Conservation (phyloP, 2,113 vertebrate species). For the Erinaceus europaeus region DNA sequence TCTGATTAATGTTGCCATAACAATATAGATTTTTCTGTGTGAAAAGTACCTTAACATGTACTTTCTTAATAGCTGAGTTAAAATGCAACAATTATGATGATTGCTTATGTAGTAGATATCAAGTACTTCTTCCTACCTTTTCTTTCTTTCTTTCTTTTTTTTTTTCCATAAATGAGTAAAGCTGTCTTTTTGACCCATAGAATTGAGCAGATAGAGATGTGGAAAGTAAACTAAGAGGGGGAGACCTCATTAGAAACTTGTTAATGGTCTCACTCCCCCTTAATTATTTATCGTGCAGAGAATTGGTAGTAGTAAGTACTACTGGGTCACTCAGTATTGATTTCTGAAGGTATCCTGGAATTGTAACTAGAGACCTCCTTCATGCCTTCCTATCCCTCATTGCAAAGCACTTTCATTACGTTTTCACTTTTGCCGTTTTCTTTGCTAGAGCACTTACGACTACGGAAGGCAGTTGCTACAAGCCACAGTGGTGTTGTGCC, state of each 20-base stretch:
- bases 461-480: slow-evolving; percentile 97
- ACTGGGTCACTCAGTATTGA: neutral
- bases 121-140: neutral
- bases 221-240: neutral
- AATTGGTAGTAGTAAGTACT: neutral
- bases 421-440: neutral
- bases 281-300: neutral
- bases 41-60: neutral
- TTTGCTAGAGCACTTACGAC: slow-evolving; percentile 94
- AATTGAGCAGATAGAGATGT: neutral
- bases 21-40: neutral
- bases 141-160: neutral
- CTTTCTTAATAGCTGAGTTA: neutral
- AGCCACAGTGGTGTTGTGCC: slow-evolving; percentile 96
- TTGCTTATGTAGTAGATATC: neutral
- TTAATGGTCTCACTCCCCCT: neutral
- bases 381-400: neutral
- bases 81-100: neutral
- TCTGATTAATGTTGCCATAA: neutral
- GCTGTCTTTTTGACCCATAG: neutral
- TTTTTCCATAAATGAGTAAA: neutral
- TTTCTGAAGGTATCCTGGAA: neutral
- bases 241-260: neutral
- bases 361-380: neutral
- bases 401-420: neutral